phyloP scores from a whole-genome alignment of 2,888 invertebrate species.

The Cryptus armator region DNA sequence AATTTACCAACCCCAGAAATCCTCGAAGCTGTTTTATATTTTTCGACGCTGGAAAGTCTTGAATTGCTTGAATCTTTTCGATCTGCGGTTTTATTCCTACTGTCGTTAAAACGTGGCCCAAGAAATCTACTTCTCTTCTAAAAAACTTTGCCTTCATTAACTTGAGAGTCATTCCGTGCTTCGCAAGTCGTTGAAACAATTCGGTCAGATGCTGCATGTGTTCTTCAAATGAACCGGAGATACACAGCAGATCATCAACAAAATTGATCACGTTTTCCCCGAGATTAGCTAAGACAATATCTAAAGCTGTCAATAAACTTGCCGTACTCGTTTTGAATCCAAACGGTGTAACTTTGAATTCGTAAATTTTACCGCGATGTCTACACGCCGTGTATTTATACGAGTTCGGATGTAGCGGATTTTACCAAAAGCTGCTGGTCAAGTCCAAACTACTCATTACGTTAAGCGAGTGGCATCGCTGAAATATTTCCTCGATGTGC shows the following conservation, averaged over 20 bases:
- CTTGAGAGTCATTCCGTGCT: constrained; percentile 68
- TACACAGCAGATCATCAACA: constrained; percentile 49
- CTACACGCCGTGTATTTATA: neutral
- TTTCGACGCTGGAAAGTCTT: constrained; percentile 67
- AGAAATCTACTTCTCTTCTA: constrained; percentile 68
- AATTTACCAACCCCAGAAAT: constrained; percentile 70
- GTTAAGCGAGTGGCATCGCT: neutral
- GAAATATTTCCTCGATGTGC: neutral
- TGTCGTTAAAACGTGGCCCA: constrained; percentile 70
- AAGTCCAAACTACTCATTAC: neutral
- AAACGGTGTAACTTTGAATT: constrained; percentile 10
- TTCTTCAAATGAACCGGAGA: constrained; percentile 19
- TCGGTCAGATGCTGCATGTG: constrained; percentile 53
- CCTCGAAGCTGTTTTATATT: constrained; percentile 68
- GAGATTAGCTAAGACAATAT: neutral
- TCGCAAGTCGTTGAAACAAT: constrained; percentile 58
- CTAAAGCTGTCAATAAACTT: neutral
- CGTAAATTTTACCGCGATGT: constrained; percentile 8
- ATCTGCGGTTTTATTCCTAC: constrained; percentile 70
- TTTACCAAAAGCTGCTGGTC: constrained; percentile 16
- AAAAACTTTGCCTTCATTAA: constrained; percentile 71
- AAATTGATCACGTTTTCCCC: constrained; percentile 28
- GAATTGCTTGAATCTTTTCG: constrained; percentile 67
- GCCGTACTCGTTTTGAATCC: constrained; percentile 12
- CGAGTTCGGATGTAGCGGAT: neutral